phyloP scores from a whole-genome alignment of 2,113 vertebrate genomes.

The Bucco capensis region DNA sequence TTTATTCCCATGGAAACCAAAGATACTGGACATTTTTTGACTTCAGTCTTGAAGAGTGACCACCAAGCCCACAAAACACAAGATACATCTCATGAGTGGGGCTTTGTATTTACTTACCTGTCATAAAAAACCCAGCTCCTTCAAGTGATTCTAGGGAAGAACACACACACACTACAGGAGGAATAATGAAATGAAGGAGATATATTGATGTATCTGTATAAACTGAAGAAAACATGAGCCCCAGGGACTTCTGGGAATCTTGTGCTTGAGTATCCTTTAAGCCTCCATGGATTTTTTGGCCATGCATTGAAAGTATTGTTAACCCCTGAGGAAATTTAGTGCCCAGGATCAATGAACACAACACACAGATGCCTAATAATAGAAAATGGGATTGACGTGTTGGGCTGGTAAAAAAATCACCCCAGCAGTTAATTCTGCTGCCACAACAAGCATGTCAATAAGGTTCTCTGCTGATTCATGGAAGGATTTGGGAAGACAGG shows the following conservation, averaged over 20 bases:
- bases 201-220: conserved; percentile 32
- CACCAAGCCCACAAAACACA: neutral
- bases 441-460: conserved; percentile 57
- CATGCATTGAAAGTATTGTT: conserved; percentile 45
- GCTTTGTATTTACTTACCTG: neutral
- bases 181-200: conserved; percentile 46
- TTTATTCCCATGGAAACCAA: neutral
- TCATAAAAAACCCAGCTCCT: neutral
- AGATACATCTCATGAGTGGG: neutral
- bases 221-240: conserved; percentile 26
- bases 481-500: neutral
- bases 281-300: conserved; percentile 66
- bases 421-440: conserved; percentile 61
- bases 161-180: neutral
- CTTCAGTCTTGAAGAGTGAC: neutral
- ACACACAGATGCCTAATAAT: conserved; percentile 54
- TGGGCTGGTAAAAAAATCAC: conserved; percentile 59
- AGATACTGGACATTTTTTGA: neutral
- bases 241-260: conserved; percentile 7
- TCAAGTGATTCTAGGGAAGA: neutral
- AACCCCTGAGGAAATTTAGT: conserved; percentile 62
- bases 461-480: conserved; percentile 43
- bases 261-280: conserved; percentile 52
- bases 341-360: conserved; percentile 59
- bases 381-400: conserved; percentile 55